These are phyloP conservation scores for Oncorhynchus kisutch DNA, from an alignment of 2,113 vertebrate genomes.

Conservation along the genomic window DNA sequence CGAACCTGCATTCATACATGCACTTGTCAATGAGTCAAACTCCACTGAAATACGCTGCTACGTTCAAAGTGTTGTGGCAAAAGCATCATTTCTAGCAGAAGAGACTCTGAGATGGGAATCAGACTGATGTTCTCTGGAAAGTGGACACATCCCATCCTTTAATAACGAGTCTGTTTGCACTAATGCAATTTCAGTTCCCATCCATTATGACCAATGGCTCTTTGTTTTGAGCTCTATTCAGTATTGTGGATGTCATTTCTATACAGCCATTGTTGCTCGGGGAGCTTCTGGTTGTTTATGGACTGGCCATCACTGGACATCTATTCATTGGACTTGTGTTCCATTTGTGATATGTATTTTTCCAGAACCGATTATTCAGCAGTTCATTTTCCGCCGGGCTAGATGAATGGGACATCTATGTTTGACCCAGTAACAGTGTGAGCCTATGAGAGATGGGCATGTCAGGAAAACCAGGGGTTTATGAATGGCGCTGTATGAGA, in stretches of 20 bases:
- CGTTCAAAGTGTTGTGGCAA: neutral
- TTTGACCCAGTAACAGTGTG: neutral
- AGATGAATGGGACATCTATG: constrained; percentile 4
- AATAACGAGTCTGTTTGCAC: constrained; percentile 31
- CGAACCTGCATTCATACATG: constrained; percentile 12
- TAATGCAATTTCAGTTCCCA: constrained; percentile 57
- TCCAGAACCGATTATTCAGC: constrained; percentile 55
- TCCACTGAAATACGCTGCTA: neutral
- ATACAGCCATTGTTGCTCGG: constrained; percentile 55
- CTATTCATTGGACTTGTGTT: constrained; percentile 18
- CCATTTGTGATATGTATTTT: constrained; percentile 33
- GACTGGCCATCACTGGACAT: constrained; percentile 22
- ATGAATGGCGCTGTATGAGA: constrained; percentile 19
- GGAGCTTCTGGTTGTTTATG: constrained; percentile 59
- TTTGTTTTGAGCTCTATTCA: constrained; percentile 64
- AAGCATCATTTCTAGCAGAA: neutral
- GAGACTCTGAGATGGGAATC: neutral
- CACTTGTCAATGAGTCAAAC: neutral
- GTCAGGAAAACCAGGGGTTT: neutral
- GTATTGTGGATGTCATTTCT: constrained; percentile 48
- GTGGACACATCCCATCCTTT: neutral
- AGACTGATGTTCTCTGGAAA: too few relatives aligned
- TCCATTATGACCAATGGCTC: constrained; percentile 45
- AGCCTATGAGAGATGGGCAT: neutral
- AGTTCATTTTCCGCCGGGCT: constrained; percentile 1